These are phyloP conservation scores for Panonychus citri DNA, from an alignment of 1,140 invertebrate species.

Conservation along the genomic window DNA sequence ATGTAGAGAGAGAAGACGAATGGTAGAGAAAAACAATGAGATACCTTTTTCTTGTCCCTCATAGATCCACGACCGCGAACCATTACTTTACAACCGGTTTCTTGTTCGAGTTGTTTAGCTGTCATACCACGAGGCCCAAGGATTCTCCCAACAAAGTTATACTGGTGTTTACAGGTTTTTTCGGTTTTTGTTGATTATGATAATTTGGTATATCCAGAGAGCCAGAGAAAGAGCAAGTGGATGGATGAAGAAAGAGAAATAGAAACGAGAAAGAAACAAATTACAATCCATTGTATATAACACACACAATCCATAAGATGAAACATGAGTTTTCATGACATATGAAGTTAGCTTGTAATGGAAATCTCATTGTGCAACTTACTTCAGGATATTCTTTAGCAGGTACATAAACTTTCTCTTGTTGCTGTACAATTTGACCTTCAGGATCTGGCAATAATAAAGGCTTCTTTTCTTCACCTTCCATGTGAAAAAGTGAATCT, in stretches of 20 bases:
- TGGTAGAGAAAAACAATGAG: background rate
- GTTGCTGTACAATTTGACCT: constrained; percentile 66
- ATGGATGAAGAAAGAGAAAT: no score
- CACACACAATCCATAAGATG: no score
- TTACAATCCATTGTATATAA: no score
- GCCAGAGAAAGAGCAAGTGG: no score
- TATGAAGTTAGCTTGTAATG: no score
- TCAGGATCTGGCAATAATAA: constrained; percentile 73
- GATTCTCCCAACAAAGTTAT: constrained; percentile 99
- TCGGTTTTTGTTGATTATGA: no score
- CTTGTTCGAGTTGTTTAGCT: constrained; percentile 95
- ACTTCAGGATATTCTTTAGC: constrained; percentile 99
- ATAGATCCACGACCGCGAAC: constrained; percentile 98
- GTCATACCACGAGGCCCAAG: constrained; percentile 97
- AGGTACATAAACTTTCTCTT: constrained; percentile 98
- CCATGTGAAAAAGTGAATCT: constrained; percentile 90
- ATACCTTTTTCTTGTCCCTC: constrained; percentile 98
- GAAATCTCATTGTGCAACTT: no score
- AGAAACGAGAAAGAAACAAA: no score
- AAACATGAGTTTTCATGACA: no score
- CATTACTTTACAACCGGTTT: constrained; percentile 99
- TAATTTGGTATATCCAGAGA: no score
- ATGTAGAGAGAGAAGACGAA: background rate
- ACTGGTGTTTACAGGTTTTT: constrained; percentile 58
- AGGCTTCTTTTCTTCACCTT: constrained; percentile 80